These are phyloP conservation scores for Haliclona indistincta DNA, from an alignment of 37 sponge, comb jelly and placozoan species.

Conservation along the genomic window DNA sequence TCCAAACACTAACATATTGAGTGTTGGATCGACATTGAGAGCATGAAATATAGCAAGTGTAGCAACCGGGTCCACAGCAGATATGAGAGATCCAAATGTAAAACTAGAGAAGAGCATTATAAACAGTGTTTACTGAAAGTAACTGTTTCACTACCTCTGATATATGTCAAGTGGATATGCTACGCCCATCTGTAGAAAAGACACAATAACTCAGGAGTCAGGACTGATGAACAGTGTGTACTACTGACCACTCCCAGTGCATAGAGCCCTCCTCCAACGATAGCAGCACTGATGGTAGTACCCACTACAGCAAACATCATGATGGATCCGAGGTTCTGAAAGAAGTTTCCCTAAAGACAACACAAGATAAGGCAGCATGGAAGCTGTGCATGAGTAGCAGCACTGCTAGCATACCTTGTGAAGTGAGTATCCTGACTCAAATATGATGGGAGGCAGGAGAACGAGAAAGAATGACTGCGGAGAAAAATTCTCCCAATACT, in stretches of 20 bases:
- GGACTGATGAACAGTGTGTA: not conserved
- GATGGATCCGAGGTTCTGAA: conserved; percentile 95
- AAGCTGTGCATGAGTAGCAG: not conserved
- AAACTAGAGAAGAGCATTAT: conserved; percentile 61
- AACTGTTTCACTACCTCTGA: conserved; percentile 36
- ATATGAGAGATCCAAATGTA: conserved; percentile 93
- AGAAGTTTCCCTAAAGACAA: conserved; percentile 91
- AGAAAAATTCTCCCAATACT: conserved; percentile 66
- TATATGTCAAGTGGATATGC: conserved; percentile 14
- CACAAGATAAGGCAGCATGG: not conserved
- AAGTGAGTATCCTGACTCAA: conserved; percentile 96
- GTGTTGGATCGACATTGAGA: conserved; percentile 86
- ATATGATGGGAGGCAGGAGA: conserved; percentile 95
- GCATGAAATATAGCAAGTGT: conserved; percentile 97
- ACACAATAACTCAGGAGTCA: not conserved
- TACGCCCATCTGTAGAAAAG: conserved; percentile 30
- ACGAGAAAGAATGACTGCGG: conserved; percentile 91
- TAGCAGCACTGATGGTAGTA: conserved; percentile 88
- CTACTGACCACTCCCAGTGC: conserved; percentile 61
- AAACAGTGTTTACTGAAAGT: not conserved
- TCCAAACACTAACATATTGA: conserved; percentile 98
- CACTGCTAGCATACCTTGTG: conserved; percentile 79
- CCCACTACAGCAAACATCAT: conserved; percentile 92
- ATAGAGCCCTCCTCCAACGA: conserved; percentile 87
- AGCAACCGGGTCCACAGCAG: conserved; percentile 97